These are phyloP conservation scores for Hydrophis major DNA, from an alignment of 2,797 vertebrate species.

Conservation along the genomic window DNA sequence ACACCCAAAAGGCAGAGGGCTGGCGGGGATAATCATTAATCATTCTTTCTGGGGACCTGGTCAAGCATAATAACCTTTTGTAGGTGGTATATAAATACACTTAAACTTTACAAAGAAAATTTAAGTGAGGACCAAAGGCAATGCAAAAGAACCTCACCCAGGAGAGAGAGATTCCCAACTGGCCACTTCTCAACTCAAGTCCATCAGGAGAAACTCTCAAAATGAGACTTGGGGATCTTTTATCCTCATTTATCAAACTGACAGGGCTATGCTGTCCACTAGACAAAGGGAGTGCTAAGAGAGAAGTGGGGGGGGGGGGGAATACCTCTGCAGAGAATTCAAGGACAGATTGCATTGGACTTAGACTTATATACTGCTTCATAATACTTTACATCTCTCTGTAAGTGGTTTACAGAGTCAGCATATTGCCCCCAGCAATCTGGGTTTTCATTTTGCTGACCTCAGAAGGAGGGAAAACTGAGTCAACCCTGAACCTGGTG, in stretches of 20 bases:
- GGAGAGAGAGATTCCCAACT: neutral
- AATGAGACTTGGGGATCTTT: neutral
- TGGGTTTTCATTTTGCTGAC: neutral
- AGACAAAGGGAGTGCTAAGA: neutral
- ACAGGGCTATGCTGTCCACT: neutral
- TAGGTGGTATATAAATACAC: slow-evolving; percentile 17
- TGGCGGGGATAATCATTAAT: slow-evolving; percentile 15
- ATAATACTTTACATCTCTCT: neutral
- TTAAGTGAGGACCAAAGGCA: slow-evolving; percentile 34
- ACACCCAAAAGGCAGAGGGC: neutral
- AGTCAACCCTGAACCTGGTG: neutral
- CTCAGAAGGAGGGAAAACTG: neutral
- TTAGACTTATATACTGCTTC: neutral
- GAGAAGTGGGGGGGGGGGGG: neutral
- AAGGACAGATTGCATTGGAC: neutral
- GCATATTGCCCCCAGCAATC: neutral
- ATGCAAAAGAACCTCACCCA: neutral
- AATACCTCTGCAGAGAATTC: neutral
- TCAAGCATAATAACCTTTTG: slow-evolving; percentile 29
- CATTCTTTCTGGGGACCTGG: neutral
- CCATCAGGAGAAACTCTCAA: slow-evolving; percentile 3
- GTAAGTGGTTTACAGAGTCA: neutral
- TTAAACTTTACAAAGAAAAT: slow-evolving; percentile 45
- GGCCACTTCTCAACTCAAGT: neutral
- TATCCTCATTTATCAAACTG: slow-evolving; percentile 21